phyloP scores from a whole-genome alignment of 2,797 vertebrate genomes.

The Syndactyla subalaris region DNA sequence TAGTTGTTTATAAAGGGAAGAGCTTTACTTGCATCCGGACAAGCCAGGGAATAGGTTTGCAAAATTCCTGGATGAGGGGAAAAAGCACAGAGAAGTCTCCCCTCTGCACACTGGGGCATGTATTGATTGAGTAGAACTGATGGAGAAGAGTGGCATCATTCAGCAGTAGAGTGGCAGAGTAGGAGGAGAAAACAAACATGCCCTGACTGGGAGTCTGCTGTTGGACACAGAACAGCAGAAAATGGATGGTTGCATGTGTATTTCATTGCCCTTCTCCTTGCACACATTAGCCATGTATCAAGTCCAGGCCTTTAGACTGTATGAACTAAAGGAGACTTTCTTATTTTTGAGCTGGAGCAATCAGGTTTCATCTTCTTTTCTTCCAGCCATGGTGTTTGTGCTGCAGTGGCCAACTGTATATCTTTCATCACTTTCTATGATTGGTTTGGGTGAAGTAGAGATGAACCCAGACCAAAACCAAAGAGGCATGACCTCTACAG shows the following conservation, averaged over 20 bases:
- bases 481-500: background rate
- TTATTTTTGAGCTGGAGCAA: background rate
- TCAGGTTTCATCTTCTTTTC: background rate
- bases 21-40: background rate
- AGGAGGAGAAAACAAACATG: background rate
- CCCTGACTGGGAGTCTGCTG: background rate
- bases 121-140: background rate
- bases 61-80: background rate
- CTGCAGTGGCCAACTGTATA: background rate
- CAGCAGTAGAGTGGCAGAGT: background rate
- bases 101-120: background rate
- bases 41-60: background rate
- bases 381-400: background rate
- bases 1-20: slow-evolving; percentile 8
- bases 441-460: background rate
- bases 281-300: background rate
- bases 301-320: background rate
- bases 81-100: background rate
- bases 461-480: background rate
- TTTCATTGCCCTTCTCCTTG: background rate
- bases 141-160: background rate
- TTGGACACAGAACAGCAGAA: background rate
- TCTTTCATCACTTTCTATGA: background rate
- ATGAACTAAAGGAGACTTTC: background rate
- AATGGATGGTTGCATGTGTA: background rate